Percentiles rank a stretch among this genome's conserved stretches.
Evolutionary conservation across 2,113 vertebrate genomes (phyloP).

Genomic region (Microtus pennsylvanicus): DNA sequence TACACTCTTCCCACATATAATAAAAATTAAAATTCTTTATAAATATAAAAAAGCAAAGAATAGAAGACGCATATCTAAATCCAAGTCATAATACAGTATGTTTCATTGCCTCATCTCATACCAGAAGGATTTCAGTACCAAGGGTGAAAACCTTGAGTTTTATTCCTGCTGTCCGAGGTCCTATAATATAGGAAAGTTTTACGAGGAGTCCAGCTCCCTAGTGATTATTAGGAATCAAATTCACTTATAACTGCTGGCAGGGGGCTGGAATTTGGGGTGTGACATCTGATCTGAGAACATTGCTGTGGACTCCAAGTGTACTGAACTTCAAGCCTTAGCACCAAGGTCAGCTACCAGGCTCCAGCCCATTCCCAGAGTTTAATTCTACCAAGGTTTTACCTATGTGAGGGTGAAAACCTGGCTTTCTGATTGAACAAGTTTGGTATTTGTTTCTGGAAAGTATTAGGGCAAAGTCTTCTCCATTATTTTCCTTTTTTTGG

Average conservation of each 20-base stretch:
- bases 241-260: neutral
- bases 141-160: neutral
- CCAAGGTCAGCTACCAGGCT: neutral
- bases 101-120: conserved; percentile 14
- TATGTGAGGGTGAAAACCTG: neutral
- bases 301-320: neutral
- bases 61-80: neutral
- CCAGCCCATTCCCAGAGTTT: neutral
- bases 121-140: neutral
- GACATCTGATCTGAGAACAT: neutral
- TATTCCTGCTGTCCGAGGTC: neutral
- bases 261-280: neutral
- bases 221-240: neutral
- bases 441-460: conserved; percentile 17
- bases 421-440: neutral
- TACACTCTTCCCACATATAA: neutral
- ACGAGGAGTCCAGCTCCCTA: neutral
- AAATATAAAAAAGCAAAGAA: neutral
- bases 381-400: neutral
- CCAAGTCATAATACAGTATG: neutral
- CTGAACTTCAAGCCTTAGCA: conserved; percentile 39
- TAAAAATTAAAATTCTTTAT: neutral
- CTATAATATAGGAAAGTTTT: conserved; percentile 4
- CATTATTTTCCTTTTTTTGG: no score
- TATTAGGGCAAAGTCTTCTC: neutral